Base-by-base conservation (phyloP, 1,140 invertebrate genomes). In the Leptinotarsa defecta region DNA sequence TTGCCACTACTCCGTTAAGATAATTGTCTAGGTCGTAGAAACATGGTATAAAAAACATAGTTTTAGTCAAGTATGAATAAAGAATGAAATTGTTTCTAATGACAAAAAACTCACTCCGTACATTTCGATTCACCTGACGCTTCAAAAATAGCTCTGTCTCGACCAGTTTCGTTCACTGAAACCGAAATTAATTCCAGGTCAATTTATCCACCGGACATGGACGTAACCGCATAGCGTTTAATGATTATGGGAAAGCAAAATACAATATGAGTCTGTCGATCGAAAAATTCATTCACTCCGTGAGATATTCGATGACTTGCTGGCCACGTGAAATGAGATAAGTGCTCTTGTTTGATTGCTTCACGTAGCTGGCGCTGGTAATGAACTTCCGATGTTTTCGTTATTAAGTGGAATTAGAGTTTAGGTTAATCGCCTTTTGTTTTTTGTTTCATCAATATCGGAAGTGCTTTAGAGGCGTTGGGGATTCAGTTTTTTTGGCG, bases 201-300 rank as follows among this genome's bases (percentile, higher is more conserved):
- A 57, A 57, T 17, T 57, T 57, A 19, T 17, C 52, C 52, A 15
- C 52, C 52, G 52, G 52, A 57, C 52, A 19, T 57, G 52, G 52
- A 57, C 15, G 15, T 57, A 15, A 57, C 52, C 52, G n/a, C 52
- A 57, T 17, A n/a, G 52, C 52, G 52, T 57, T 57, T 57, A 57
- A 57, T 57, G 52, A 57, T 57, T 57, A 57, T 57, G 52, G 52
- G 52, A 57, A 57, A 57, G 34, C 52, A 57, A 57, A 57, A 17
- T 19, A 57, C 52, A 57, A 57, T 57, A 17, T 57, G 52, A 57
- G 52, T 57, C n/a, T 17, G 52, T 19, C 15, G 52, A 57, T 57
- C 15, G n/a, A 57, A 57, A 13, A 57, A 57, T 17, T 57, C 52
- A 57, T 57, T 57, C 52, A 57, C 52, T 17, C 52, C 15, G 52